Evolutionary conservation across 2,888 invertebrate species (phyloP).

Genomic region (Rosalia funebris): DNA sequence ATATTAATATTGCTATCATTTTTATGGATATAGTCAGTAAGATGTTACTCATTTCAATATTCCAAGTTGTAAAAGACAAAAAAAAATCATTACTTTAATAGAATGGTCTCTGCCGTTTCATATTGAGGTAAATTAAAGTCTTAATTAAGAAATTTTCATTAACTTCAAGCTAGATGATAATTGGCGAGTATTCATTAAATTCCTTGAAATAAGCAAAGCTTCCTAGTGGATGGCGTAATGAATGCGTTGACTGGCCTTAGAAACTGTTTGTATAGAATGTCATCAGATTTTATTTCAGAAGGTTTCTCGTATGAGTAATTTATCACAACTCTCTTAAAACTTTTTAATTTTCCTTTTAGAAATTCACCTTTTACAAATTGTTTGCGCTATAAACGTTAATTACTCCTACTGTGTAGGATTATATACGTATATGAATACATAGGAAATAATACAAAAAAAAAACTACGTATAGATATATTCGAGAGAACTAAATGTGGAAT

Average conservation of each 20-base stretch:
- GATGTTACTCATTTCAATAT: too few relatives aligned
- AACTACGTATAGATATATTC: too few relatives aligned
- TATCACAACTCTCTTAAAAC: background rate
- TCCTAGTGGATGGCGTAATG: constrained; percentile 11
- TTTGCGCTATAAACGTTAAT: background rate
- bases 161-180: constrained; percentile 19
- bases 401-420: background rate
- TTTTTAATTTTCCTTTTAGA: background rate
- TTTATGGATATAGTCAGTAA: too few relatives aligned
- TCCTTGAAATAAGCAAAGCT: constrained; percentile 19
- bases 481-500: too few relatives aligned
- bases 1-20: too few relatives aligned
- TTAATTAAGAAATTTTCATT: constrained; percentile 24
- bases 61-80: too few relatives aligned
- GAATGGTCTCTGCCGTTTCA: constrained; percentile 10
- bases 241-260: constrained; percentile 3
- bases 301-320: background rate
- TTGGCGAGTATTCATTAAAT: constrained; percentile 24
- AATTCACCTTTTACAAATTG: background rate
- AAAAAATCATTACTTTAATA: constrained; percentile 20
- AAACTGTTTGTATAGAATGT: background rate
- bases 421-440: too few relatives aligned
- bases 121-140: constrained; percentile 18
- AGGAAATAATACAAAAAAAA: too few relatives aligned
- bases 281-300: background rate